A percentile compares a stretch with the other conserved stretches of the same genome.
phyloP scores from a whole-genome alignment of 2,113 vertebrate species.

The Myotis yumanensis region DNA sequence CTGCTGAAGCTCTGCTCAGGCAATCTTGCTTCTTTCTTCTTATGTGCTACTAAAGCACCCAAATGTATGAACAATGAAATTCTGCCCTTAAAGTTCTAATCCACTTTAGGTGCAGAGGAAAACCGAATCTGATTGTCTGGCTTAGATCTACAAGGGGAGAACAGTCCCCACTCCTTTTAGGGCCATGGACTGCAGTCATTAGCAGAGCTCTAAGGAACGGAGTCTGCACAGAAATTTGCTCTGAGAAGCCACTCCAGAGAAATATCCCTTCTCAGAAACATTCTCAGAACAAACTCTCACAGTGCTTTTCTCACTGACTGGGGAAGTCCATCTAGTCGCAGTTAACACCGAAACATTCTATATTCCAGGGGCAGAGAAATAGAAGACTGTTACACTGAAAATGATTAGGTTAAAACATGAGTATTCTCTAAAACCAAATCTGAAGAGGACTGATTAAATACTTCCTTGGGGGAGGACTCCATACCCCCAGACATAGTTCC shows the following conservation, averaged over 20 bases:
- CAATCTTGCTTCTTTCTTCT: constrained; percentile 25
- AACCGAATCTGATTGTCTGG: constrained; percentile 4
- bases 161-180: not conserved
- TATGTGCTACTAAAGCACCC: not conserved
- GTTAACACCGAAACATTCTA: not conserved
- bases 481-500: not conserved
- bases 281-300: not conserved
- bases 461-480: not conserved
- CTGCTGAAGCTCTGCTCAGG: not conserved
- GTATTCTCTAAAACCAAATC: not conserved
- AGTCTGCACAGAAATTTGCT: not conserved
- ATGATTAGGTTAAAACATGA: not conserved
- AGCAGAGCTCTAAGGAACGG: not conserved
- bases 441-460: not conserved
- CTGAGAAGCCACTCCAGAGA: not conserved
- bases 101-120: constrained; percentile 13
- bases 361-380: not conserved
- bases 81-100: constrained; percentile 8
- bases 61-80: constrained; percentile 26
- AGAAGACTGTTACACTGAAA: not conserved
- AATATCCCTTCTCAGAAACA: not conserved
- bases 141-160: not conserved
- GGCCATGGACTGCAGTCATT: not conserved
- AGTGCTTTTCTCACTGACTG: not conserved
- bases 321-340: not conserved